phyloP scores from a whole-genome alignment of 2,888 invertebrate species.

The Lasius platythorax region DNA sequence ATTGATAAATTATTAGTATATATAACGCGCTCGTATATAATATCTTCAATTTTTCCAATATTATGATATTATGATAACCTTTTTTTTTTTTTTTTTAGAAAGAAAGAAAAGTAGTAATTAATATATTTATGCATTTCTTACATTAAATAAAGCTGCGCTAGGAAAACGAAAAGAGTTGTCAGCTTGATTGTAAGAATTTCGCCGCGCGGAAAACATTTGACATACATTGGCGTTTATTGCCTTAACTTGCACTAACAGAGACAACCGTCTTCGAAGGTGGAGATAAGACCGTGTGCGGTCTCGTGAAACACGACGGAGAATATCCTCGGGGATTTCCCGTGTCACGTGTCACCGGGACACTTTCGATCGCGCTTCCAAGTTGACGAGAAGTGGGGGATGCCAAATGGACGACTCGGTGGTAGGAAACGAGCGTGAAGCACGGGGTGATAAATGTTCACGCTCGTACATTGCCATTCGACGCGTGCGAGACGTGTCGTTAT shows the following conservation, averaged over 20 bases:
- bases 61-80: background rate
- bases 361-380: constrained; percentile 40
- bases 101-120: background rate
- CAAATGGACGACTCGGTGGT: constrained; percentile 50
- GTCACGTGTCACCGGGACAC: constrained; percentile 64
- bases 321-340: constrained; percentile 69
- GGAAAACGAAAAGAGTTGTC: background rate
- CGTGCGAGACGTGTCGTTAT: constrained; percentile 23
- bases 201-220: constrained; percentile 1
- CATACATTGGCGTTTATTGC: constrained; percentile 43
- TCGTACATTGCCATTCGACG: constrained; percentile 38
- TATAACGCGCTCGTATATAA: no score
- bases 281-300: constrained; percentile 61
- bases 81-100: no score
- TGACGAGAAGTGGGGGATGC: constrained; percentile 48
- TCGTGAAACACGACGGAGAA: constrained; percentile 50
- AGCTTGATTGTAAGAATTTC: constrained; percentile 1
- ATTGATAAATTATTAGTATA: background rate
- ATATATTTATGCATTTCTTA: background rate
- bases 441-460: constrained; percentile 55
- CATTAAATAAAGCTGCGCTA: background rate
- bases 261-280: constrained; percentile 27
- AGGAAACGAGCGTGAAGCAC: constrained; percentile 45
- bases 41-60: background rate
- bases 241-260: constrained; percentile 39